Evolutionary conservation across 2,797 vertebrate species (phyloP), one percentile per base, ranked within the genome.

Genomic region (Crypturellus tataupa): DNA sequence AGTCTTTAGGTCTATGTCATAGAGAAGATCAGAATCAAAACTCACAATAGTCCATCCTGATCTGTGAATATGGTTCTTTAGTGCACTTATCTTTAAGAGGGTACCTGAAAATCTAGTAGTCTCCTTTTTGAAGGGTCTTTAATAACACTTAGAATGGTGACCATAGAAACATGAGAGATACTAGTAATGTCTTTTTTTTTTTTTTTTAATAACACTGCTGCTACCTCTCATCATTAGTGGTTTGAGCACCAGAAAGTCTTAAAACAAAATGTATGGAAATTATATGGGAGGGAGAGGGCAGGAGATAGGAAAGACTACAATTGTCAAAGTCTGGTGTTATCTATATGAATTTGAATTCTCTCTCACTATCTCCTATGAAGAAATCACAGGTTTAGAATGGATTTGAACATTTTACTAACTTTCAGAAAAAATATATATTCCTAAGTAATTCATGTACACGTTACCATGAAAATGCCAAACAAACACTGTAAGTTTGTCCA

Each of bases 151-250:
- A 19, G 6, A n/a, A 47, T 18, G n/a, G 51, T 56, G 51, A 59
- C 56, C 42, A 19, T 58, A 42, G 60, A 64, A 24, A 68, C 15
- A 31, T 70, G n/a, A 89, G 46, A 68, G 40, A 35, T 42, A 77
- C 87, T 62, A 86, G 80, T 56, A 75, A 72, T 16, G 44, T 55
- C 69, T 88, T 64, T 49, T 85, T 63, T 85, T 63, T 63, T 79
- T 83, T 27, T 39, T 79, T 85, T 27, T 87, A 69, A 90, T 81
- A 93, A 80, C 72, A 24, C 33, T 78, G 17, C 49, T 75, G 69
- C 94, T 96, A 92, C 46, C 51, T 91, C 44, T 87, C 90, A 85
- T 64, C 83, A 77, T 33, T 72, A 89, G 76, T 67, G 87, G 44
- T 71, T 71, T 85, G 60, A 46, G 65, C 37, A 81, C 27, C 72